Evolutionary conservation across 35 echinoderm and acorn worm genomes (phyloP).

Genomic region (Eucidaris tribuloides): DNA sequence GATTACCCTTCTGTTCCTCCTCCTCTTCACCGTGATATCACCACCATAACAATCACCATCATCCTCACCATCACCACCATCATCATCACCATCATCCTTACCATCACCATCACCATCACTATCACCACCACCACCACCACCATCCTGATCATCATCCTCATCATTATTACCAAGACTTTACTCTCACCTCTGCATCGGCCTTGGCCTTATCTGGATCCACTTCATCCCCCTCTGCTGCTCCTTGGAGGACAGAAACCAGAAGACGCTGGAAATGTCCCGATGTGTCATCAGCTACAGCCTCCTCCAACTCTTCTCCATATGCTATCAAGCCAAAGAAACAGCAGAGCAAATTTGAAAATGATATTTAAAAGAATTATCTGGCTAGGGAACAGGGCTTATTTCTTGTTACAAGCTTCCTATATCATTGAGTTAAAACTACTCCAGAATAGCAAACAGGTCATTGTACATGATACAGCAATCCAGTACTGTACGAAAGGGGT

Average conservation of each 20-base stretch:
- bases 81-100: not conserved
- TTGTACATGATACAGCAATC: no score
- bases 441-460: no score
- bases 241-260: slow-evolving; percentile 83
- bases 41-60: not conserved
- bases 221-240: slow-evolving; percentile 81
- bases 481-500: no score
- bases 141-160: no score
- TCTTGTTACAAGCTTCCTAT: no score
- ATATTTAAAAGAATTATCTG: no score
- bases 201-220: slow-evolving; percentile 89
- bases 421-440: no score
- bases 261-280: slow-evolving; percentile 71
- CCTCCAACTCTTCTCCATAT: slow-evolving; percentile 76
- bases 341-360: no score
- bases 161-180: no score
- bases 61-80: not conserved
- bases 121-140: no score
- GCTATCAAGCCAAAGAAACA: no score
- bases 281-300: slow-evolving; percentile 85
- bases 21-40: not conserved
- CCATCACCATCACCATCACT: not conserved
- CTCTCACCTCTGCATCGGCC: slow-evolving; percentile 90
- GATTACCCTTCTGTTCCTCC: not conserved
- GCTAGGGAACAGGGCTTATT: no score